Evolutionary conservation across 2,113 vertebrate species (phyloP).

Genomic region (Oriolus oriolus): DNA sequence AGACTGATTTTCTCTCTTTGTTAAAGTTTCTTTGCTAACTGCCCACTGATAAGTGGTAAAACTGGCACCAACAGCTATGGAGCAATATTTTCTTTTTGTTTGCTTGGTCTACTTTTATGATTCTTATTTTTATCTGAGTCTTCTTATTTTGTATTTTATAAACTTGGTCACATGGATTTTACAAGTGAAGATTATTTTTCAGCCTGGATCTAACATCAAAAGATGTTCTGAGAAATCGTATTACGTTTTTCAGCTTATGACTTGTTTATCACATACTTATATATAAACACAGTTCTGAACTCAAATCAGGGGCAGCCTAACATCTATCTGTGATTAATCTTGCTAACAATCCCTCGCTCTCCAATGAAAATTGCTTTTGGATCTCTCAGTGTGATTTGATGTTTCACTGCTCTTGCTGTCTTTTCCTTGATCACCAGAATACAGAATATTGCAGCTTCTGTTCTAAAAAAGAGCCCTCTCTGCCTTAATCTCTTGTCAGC

Average conservation of each 20-base stretch:
- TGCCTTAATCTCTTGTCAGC: not conserved
- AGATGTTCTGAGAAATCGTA: constrained; percentile 43
- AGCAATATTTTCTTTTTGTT: not conserved
- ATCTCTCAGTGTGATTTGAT: constrained; percentile 27
- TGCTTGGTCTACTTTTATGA: not conserved
- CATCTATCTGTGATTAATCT: constrained; percentile 58
- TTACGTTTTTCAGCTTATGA: constrained; percentile 24
- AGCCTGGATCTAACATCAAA: constrained; percentile 58
- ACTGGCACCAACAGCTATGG: not conserved
- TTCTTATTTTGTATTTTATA: constrained; percentile 25
- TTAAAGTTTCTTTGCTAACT: not conserved
- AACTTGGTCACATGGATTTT: constrained; percentile 38
- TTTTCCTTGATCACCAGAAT: constrained; percentile 33
- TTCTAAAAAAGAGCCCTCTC: not conserved
- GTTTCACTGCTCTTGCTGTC: not conserved
- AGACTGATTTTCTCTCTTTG: not conserved
- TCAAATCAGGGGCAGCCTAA: not conserved
- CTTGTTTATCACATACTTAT: constrained; percentile 52
- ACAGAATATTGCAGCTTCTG: not conserved
- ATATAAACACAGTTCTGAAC: not conserved
- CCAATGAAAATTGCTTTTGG: constrained; percentile 28
- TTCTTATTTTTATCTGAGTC: constrained; percentile 10
- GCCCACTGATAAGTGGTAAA: not conserved
- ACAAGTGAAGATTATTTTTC: constrained; percentile 57
- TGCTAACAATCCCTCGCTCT: constrained; percentile 21